Evolutionary conservation across 2,113 vertebrate species (phyloP), one percentile per base, ranked within the genome.

Genomic region (Brevimyrus niger): DNA sequence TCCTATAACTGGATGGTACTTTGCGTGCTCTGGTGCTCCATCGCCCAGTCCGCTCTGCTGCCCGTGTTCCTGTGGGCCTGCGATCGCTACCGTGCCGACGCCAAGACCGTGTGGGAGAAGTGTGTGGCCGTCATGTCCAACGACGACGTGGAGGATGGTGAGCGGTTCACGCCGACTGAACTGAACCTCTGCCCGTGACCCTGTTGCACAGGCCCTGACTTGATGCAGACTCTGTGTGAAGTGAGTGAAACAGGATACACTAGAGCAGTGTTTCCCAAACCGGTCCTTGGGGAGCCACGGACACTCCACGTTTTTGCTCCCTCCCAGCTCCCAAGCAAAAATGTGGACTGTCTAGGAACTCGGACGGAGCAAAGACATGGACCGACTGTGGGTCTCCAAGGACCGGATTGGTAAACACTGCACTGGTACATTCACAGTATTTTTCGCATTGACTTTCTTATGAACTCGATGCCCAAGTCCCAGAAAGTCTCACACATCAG

Each of bases 11-110:
- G 97, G 97, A 98, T 98, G 98, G 96, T 96, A 15, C 91, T 97
- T 90, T 97, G 97, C 4, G 95, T 98, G 91, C 94, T 98, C 27
- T 98, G 98, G 98, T 98, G 98, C 94, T 98, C 98, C 0, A 97
- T 98, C 48, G 94, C 95, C 23, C 98, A 98, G 93, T 97, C 97
- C 89, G 96, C 98, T 89, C 95, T 98, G 89, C 95, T 98, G 50
- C 98, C 98, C 1, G 92, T 97, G 90, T 97, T 97, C 94, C 95
- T 98, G 76, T 97, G 97, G 97, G 97, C 97, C 86, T 98, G 97
- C 4, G 97, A 98, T 90, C 98, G 97, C 86, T 98, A 98, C 92
- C 96, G 98, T 0, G 97, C 97, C 0, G 96, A 98, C 90, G 94
- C 97, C 89, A 96, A 95, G 89, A 96, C 97, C 76, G 94, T 98